Evolutionary conservation across 1,140 invertebrate species (phyloP), one percentile per base, ranked within the genome.

Genomic region (Drosophila ogumai): DNA sequence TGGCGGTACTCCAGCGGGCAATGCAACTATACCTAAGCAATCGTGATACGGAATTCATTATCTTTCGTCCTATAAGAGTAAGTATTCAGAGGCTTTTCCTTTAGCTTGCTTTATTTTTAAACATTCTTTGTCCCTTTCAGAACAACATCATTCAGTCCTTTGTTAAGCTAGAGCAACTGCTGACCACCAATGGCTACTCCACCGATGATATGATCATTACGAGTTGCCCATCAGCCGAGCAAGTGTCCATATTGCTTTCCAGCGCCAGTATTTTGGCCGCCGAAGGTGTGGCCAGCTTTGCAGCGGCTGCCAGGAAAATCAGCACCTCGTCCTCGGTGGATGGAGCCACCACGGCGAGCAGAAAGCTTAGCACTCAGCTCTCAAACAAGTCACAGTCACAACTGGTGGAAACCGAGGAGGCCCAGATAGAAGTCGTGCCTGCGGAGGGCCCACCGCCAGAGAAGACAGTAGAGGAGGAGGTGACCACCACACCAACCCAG

Each of bases 21-120:
- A 98, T 99, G 97, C 96, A 98, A 78, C 94, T 99, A 0, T 99
- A 99, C 93, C 93, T 99, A 17, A 97, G 98, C n/a, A 99, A 99
- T 93, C 95, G 96, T 75, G 98, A 99, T 93, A 99, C 98, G 0
- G 98, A 99, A 92, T 98, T 97, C 81, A 99, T 99, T 91, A 94
- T 99, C 2, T 99, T 99, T 82, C 95, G 98, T 61, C 98, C 98
- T 7, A 97, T 99, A 36, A 96, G 97, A 91, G 96, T 97, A 93
- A 93, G 93, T 93, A 17, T 28, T 19, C 0, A 49, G 9, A 19
- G 3, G 7, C 5, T 28, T 10, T 7, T 1, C 3, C 4, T 15
- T n/a, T 34, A 43, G 50, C 34, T 9, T 10, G 10, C 0, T n/a
- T 9, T 25, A 38, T 19, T 3, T 1, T 41, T 38, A 17, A 25